Percentiles rank a stretch among this genome's conserved stretches.
Evolutionary conservation across 1,140 invertebrate species (phyloP).

Genomic region (Berghia stephanieae): DNA sequence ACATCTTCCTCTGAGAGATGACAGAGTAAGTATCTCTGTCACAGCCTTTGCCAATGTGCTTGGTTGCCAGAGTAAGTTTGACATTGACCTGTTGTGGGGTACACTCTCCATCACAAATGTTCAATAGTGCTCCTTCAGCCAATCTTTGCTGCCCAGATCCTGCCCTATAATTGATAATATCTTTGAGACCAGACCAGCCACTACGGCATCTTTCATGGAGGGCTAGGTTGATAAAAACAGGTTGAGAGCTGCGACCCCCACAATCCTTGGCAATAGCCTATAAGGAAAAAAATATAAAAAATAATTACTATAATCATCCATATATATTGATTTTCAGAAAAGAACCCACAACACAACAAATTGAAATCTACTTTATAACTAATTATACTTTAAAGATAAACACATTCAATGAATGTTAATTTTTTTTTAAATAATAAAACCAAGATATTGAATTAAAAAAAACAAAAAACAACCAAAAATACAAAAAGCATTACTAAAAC

Average conservation of each 20-base stretch:
- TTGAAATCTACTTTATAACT: too few relatives aligned
- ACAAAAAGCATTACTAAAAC: too few relatives aligned
- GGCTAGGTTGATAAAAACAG: constrained; percentile 94
- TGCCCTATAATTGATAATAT: constrained; percentile 90
- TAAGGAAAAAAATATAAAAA: constrained; percentile 77
- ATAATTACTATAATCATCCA: background rate
- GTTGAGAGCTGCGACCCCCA: constrained; percentile 84
- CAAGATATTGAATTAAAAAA: too few relatives aligned
- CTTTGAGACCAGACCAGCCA: constrained; percentile 75
- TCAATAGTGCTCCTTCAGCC: constrained; percentile 85
- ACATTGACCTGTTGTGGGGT: constrained; percentile 71
- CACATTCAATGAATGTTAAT: too few relatives aligned
- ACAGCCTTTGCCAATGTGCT: constrained; percentile 88
- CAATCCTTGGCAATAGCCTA: constrained; percentile 93
- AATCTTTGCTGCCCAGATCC: constrained; percentile 81
- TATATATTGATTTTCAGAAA: background rate
- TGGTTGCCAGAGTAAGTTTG: constrained; percentile 78
- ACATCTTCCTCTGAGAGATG: constrained; percentile 87
- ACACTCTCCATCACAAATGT: constrained; percentile 88
- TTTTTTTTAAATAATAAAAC: too few relatives aligned
- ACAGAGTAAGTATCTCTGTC: constrained; percentile 92
- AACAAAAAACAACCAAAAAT: too few relatives aligned
- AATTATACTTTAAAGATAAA: too few relatives aligned
- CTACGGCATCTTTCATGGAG: constrained; percentile 80
- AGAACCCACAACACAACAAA: background rate